Evolutionary conservation across 2,888 invertebrate species (phyloP).

Genomic region (Spodoptera littoralis): DNA sequence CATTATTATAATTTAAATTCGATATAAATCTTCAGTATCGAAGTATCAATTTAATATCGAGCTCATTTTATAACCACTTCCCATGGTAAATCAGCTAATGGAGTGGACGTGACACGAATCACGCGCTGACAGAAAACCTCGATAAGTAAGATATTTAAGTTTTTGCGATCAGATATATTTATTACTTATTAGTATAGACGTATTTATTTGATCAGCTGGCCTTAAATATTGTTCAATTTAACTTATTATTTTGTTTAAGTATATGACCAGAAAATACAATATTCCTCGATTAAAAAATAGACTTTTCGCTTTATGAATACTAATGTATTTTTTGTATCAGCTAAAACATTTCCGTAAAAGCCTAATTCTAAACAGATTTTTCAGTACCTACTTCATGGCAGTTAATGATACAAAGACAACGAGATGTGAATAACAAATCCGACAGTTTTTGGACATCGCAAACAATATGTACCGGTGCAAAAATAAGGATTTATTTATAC

Average conservation of each 20-base stretch:
- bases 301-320: too few relatives aligned
- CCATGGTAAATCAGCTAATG: constrained; percentile 79
- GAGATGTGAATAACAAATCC: constrained; percentile 19
- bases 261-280: neutral
- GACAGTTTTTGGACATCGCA: neutral
- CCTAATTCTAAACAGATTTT: neutral
- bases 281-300: too few relatives aligned
- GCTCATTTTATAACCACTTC: constrained; percentile 68
- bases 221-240: too few relatives aligned
- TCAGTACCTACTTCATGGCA: constrained; percentile 10
- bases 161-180: constrained; percentile 62
- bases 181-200: too few relatives aligned
- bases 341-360: too few relatives aligned
- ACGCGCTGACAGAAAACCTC: constrained; percentile 51
- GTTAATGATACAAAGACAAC: constrained; percentile 15
- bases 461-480: too few relatives aligned
- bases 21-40: constrained; percentile 20
- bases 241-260: too few relatives aligned
- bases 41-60: constrained; percentile 61
- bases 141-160: constrained; percentile 70
- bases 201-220: too few relatives aligned
- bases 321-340: too few relatives aligned
- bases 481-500: neutral
- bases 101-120: constrained; percentile 75
- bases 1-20: constrained; percentile 3